Evolutionary conservation across 2,797 vertebrate genomes (phyloP).

Genomic region (Haliaeetus albicilla): DNA sequence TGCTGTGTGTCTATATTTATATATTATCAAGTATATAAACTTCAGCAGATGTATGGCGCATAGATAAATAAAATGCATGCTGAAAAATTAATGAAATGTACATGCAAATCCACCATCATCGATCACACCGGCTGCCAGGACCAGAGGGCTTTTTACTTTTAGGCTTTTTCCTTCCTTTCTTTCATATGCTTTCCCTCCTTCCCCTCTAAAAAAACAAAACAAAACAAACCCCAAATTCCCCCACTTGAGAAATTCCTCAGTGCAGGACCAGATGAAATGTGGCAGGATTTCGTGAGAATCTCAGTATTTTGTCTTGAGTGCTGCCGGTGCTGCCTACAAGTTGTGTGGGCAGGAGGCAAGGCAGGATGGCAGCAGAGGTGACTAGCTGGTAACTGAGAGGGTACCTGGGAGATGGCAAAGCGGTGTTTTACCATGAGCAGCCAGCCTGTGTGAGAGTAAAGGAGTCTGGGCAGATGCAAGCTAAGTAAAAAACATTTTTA

Average conservation of each 20-base stretch:
- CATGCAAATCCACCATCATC: constrained; percentile 72
- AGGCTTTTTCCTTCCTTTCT: constrained; percentile 57
- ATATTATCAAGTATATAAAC: constrained; percentile 77
- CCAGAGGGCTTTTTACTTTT: constrained; percentile 69
- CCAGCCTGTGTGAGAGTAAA: neutral
- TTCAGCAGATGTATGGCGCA: constrained; percentile 78
- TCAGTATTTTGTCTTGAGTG: neutral
- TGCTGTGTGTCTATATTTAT: constrained; percentile 78
- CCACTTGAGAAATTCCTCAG: constrained; percentile 68
- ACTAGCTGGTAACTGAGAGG: neutral
- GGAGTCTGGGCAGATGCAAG: neutral
- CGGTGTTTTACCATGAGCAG: neutral
- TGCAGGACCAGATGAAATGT: neutral
- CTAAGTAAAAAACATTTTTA: neutral
- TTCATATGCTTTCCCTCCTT: constrained; percentile 26
- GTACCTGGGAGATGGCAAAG: neutral
- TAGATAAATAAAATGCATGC: constrained; percentile 80
- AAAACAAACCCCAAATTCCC: neutral
- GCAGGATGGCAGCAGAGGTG: neutral
- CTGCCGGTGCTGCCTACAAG: neutral
- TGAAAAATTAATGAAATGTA: constrained; percentile 81
- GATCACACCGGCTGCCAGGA: constrained; percentile 62
- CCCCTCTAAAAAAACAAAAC: neutral
- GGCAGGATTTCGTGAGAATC: constrained; percentile 9
- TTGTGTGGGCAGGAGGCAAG: neutral